Percentiles rank a stretch among this genome's conserved stretches.
These are phyloP conservation scores for Gymnarchus niloticus DNA, from an alignment of 2,113 vertebrate species.

Conservation along the genomic window DNA sequence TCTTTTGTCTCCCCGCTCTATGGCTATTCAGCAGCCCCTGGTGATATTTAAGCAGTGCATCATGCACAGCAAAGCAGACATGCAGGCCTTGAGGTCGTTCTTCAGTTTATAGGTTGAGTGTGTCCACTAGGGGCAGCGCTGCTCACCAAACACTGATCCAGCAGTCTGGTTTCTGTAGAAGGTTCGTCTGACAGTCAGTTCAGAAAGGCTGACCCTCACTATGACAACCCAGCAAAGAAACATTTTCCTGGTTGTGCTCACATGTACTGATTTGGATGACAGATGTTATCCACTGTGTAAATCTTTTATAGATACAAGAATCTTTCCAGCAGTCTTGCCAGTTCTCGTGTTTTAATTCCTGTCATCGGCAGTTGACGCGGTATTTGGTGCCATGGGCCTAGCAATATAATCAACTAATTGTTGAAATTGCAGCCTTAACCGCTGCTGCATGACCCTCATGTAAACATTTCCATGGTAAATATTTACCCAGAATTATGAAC, in stretches of 20 bases:
- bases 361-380: background rate
- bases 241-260: constrained; percentile 15
- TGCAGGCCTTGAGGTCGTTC: constrained; percentile 3
- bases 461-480: background rate
- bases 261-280: constrained; percentile 19
- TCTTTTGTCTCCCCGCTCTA: background rate
- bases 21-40: background rate
- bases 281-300: constrained; percentile 22
- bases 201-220: constrained; percentile 2
- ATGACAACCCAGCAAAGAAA: constrained; percentile 19
- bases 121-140: constrained; percentile 15
- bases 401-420: constrained; percentile 1
- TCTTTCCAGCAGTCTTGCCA: background rate
- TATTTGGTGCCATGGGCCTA: background rate
- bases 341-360: constrained; percentile 12
- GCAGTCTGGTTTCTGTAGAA: constrained; percentile 17
- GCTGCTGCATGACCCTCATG: background rate
- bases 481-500: background rate
- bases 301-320: constrained; percentile 14
- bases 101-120: background rate
- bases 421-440: background rate
- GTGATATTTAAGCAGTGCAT: constrained; percentile 18
- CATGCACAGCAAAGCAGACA: background rate
- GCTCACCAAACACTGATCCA: background rate
- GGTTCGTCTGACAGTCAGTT: background rate